Conservation (phyloP, 2,888 invertebrate species). For the Tortrix viridana region DNA sequence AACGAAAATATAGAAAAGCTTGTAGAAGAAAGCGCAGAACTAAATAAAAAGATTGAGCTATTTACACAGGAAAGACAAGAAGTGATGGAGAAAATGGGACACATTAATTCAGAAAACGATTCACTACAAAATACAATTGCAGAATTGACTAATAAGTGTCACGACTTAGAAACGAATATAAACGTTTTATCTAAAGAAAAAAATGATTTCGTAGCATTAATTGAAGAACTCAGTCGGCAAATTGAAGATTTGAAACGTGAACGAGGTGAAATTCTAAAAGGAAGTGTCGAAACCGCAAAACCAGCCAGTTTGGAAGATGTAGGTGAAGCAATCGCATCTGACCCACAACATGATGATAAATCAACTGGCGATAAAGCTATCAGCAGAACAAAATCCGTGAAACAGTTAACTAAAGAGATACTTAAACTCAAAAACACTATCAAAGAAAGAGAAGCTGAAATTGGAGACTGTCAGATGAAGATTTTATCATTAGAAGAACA, state of each 20-base stretch:
- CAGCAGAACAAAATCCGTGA: constrained; percentile 71
- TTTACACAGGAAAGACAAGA: constrained; percentile 88
- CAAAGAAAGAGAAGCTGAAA: constrained; percentile 81
- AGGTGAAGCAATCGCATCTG: constrained; percentile 56
- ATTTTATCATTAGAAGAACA: constrained; percentile 79
- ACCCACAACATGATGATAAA: constrained; percentile 70
- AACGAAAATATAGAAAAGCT: constrained; percentile 83
- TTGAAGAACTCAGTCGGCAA: constrained; percentile 68
- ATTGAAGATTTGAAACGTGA: constrained; percentile 74
- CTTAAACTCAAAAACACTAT: constrained; percentile 77
- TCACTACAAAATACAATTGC: constrained; percentile 77
- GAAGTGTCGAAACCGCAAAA: constrained; percentile 68
- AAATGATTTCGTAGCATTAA: constrained; percentile 60
- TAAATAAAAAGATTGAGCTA: constrained; percentile 87
- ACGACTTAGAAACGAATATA: constrained; percentile 70
- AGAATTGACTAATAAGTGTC: constrained; percentile 80
- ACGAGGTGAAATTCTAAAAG: constrained; percentile 71
- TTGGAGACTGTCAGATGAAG: constrained; percentile 80
- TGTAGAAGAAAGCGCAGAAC: constrained; percentile 86
- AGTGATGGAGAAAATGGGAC: constrained; percentile 88
- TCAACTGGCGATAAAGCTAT: constrained; percentile 63
- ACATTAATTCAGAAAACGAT: constrained; percentile 85
- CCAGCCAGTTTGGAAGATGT: constrained; percentile 61
- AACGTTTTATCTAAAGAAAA: constrained; percentile 77
- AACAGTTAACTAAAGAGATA: constrained; percentile 81